Evolutionary conservation across 2,888 invertebrate genomes (phyloP).

Genomic region (Octonoba sinensis): DNA sequence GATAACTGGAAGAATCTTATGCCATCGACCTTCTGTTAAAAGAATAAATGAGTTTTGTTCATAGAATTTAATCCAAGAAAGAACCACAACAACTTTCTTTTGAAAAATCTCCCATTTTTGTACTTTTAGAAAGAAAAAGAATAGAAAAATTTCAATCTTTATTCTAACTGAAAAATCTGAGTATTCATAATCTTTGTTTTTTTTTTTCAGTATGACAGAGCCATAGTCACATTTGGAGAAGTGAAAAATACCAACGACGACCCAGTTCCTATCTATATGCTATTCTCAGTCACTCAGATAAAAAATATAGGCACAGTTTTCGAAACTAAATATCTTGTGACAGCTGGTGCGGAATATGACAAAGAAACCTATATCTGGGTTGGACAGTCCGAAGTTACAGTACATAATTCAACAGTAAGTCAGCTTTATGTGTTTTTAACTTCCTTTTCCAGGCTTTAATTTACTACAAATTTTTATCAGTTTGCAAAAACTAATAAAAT

Average conservation of each 20-base stretch:
- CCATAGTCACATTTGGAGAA: conserved; percentile 65
- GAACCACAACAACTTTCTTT: too few species aligned
- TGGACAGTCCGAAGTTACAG: conserved; percentile 66
- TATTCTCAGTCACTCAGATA: conserved; percentile 65
- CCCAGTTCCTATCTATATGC: conserved; percentile 56
- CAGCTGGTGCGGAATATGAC: conserved; percentile 66
- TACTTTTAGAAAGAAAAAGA: too few species aligned
- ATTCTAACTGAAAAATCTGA: too few species aligned
- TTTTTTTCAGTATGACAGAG: conserved; percentile 64
- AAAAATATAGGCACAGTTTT: conserved; percentile 54
- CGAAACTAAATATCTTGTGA: conserved; percentile 64
- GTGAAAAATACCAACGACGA: conserved; percentile 63
- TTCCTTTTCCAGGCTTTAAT: background rate
- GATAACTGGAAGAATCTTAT: too few species aligned
- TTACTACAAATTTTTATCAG: background rate
- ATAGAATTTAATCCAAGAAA: too few species aligned
- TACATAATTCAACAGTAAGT: conserved; percentile 63
- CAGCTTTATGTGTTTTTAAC: background rate
- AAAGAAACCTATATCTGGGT: conserved; percentile 66
- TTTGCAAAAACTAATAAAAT: background rate
- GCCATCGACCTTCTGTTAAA: too few species aligned
- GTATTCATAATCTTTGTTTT: too few species aligned
- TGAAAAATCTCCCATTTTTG: too few species aligned
- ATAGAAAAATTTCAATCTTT: too few species aligned
- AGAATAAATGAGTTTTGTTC: too few species aligned